Base-by-base conservation (phyloP, 1,140 invertebrate genomes). In the Anastrepha obliqua region DNA sequence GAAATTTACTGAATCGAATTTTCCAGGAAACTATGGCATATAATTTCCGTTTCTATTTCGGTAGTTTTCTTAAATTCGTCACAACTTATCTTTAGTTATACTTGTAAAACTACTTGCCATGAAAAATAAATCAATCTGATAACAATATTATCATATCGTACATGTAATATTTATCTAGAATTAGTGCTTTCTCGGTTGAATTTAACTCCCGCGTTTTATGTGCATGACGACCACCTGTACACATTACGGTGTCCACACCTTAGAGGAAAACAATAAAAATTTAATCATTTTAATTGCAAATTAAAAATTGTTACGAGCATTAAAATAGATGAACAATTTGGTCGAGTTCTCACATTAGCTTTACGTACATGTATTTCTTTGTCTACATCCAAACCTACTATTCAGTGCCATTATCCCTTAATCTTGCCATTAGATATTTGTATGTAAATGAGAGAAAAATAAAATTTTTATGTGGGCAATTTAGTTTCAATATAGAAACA, bases 401-500 rank as follows among this genome's bases (percentile, higher is more conserved):
- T 81, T 11, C 20, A 55, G 29, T 20, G 47, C 8, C 74, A 81
- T 47, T 81, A 81, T 81, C 47, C 74, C 74, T 9, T 55, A 81
- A 81, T 55, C n/a, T 55, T n/a, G 29, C n/a, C 74, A 47, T 81
- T 81, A 81, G 20, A 20, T 81, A 81, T n/a, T n/a, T 29, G 29
- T 29, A 29, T 81, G 74, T 58, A 81, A 81, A 81, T 81, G 74
- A 44, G 17, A 47, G 44, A 51, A 74, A 17, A 1, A 42, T 29
- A 81, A 81, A 51, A 13, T 81, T 81, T 81, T 81, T 51, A 55
- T 81, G 17, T 58, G 74, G 47, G 20, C 47, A 81, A 81, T 81
- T 81, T 81, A 81, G 55, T 81, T 81, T 55, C 74, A 55, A 55
- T 47, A 58, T 81, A 81, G 55, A 81, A 81, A 81, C 74, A 55